phyloP scores from a whole-genome alignment of 2,888 invertebrate species.

The Iphiclides podalirius region DNA sequence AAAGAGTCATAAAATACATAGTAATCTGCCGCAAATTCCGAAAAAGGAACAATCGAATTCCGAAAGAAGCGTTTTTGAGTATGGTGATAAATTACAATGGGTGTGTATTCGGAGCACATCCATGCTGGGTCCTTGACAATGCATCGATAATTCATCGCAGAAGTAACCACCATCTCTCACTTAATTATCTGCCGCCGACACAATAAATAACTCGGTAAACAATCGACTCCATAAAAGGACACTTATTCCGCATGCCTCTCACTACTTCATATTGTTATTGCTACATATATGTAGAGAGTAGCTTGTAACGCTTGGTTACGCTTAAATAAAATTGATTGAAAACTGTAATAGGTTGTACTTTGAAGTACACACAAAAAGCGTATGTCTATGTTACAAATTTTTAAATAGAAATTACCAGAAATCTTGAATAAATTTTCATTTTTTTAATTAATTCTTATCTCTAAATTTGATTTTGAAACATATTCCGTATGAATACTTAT shows the following conservation, averaged over 20 bases:
- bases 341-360: background rate
- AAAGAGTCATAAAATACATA: slow-evolving; percentile 13
- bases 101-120: background rate
- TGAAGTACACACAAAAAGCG: no score
- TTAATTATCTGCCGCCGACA: slow-evolving; percentile 22
- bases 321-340: background rate
- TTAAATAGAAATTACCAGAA: no score
- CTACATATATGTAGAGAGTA: slow-evolving; percentile 58
- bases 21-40: background rate
- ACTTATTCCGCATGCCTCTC: slow-evolving; percentile 61
- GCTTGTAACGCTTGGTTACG: slow-evolving; percentile 24
- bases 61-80: background rate
- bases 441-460: no score
- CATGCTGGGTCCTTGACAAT: slow-evolving; percentile 14
- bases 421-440: no score
- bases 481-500: no score
- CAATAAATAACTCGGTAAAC: slow-evolving; percentile 30
- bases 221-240: slow-evolving; percentile 41
- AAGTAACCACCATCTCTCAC: slow-evolving; percentile 18
- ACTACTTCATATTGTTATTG: slow-evolving; percentile 43
- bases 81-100: slow-evolving; percentile 3
- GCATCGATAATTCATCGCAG: slow-evolving; percentile 19
- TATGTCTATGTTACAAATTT: no score
- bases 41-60: slow-evolving; percentile 10
- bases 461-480: no score